A percentile compares a stretch with the other conserved stretches of the same genome.
Conservation (phyloP, 2,888 invertebrate genomes). For the Chorisops tibialis region DNA sequence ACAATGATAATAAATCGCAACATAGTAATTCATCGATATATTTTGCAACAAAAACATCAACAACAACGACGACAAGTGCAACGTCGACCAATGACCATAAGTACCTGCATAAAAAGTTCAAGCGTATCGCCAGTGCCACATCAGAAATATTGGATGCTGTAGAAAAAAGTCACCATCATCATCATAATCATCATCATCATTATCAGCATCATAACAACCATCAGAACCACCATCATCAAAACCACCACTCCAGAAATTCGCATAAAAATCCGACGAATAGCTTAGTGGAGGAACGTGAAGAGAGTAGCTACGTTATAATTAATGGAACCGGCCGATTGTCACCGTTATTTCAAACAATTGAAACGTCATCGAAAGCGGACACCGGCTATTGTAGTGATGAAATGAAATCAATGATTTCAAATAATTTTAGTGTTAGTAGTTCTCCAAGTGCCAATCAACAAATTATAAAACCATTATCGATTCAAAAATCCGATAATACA, state of each 20-base stretch:
- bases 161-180: not conserved
- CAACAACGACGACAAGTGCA: constrained; percentile 33
- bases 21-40: constrained; percentile 26
- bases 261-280: not conserved
- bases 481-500: not conserved
- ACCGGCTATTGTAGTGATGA: constrained; percentile 19
- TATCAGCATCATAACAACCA: not conserved
- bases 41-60: constrained; percentile 9
- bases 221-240: too few species aligned
- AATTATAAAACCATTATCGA: not conserved
- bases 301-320: constrained; percentile 7
- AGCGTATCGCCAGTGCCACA: constrained; percentile 73
- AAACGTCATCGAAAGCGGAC: not conserved
- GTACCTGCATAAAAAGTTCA: constrained; percentile 91
- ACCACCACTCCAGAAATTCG: too few species aligned
- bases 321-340: constrained; percentile 13
- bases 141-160: not conserved
- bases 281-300: not conserved
- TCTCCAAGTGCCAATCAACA: not conserved
- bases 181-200: constrained; percentile 1
- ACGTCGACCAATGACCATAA: constrained; percentile 59
- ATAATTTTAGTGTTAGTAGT: not conserved
- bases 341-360: constrained; percentile 8
- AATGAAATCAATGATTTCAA: not conserved
- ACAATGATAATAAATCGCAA: constrained; percentile 30